Percentiles rank a stretch among this genome's conserved stretches.
Conservation (phyloP, 2,888 invertebrate species). For the Drosophila monieri region DNA sequence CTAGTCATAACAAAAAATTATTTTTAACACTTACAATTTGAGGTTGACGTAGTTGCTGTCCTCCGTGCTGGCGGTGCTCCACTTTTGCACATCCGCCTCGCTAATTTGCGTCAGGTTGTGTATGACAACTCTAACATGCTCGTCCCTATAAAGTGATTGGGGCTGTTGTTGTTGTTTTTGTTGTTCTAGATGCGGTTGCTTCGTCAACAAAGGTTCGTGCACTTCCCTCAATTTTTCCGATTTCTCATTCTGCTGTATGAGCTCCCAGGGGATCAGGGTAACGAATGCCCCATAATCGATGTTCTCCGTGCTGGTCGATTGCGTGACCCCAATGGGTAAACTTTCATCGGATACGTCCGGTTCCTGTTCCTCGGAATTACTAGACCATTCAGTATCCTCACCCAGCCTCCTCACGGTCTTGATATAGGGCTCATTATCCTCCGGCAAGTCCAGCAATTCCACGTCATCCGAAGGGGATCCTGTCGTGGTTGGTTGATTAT, state of each 20-base stretch:
- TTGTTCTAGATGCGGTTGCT: conserved; percentile 23
- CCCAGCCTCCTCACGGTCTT: conserved; percentile 50
- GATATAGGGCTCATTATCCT: conserved; percentile 50
- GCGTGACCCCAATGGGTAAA: conserved; percentile 32
- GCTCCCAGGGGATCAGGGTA: conserved; percentile 78
- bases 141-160: conserved; percentile 70
- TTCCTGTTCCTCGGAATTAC: conserved; percentile 67
- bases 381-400: conserved; percentile 66
- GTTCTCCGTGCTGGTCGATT: conserved; percentile 49
- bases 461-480: conserved; percentile 64
- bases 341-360: conserved; percentile 17
- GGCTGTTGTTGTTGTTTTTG: conserved; percentile 40
- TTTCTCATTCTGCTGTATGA: conserved; percentile 78
- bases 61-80: conserved; percentile 59
- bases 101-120: conserved; percentile 87
- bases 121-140: conserved; percentile 88
- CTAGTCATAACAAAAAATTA: conserved; percentile 4
- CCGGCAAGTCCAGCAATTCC: conserved; percentile 68
- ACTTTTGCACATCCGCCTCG: conserved; percentile 82
- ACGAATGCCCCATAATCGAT: conserved; percentile 63
- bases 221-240: conserved; percentile 72
- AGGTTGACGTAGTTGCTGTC: conserved; percentile 76
- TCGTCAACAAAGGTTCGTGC: conserved; percentile 55
- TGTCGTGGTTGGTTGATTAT: conserved; percentile 31
- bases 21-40: conserved; percentile 72